Evolutionary conservation across 2,113 vertebrate genomes (phyloP).

Genomic region (Ploceus nigricollis): DNA sequence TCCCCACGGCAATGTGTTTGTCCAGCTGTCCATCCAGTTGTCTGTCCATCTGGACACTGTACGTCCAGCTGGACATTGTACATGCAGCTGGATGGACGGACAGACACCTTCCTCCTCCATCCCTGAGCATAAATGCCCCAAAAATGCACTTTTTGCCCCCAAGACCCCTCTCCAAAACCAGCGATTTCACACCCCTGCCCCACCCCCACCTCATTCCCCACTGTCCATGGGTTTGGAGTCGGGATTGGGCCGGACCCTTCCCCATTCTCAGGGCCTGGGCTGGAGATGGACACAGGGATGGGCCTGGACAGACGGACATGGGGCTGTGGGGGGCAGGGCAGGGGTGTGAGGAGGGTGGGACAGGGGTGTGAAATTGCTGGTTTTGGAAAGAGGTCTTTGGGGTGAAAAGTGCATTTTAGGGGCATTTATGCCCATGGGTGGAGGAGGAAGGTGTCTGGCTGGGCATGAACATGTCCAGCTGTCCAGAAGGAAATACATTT

Average conservation of each 20-base stretch:
- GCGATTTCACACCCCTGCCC: neutral
- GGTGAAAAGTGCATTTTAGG: neutral
- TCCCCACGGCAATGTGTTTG: too few species aligned
- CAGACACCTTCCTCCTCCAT: neutral
- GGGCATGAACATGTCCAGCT: too few species aligned
- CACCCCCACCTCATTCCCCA: neutral
- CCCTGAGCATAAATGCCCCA: neutral
- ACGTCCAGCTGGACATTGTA: too few species aligned
- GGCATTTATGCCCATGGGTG: neutral
- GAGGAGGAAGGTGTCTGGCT: neutral
- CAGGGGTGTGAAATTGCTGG: neutral
- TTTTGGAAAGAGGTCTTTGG: neutral
- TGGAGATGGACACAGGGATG: neutral
- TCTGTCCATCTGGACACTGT: too few species aligned
- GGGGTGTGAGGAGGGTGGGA: neutral
- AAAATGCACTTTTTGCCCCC: neutral
- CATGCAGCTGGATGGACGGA: too few species aligned
- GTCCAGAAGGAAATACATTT: neutral
- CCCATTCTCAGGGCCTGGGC: too few species aligned
- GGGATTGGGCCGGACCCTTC: neutral
- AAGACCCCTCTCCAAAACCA: neutral
- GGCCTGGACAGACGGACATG: neutral
- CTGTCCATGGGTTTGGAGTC: neutral
- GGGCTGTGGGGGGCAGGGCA: neutral
- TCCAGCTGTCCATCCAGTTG: too few species aligned